A percentile compares a stretch with the other conserved stretches of the same genome.
Evolutionary conservation across 2,113 vertebrate species (phyloP).

Genomic region (Nansenia antarctica): DNA sequence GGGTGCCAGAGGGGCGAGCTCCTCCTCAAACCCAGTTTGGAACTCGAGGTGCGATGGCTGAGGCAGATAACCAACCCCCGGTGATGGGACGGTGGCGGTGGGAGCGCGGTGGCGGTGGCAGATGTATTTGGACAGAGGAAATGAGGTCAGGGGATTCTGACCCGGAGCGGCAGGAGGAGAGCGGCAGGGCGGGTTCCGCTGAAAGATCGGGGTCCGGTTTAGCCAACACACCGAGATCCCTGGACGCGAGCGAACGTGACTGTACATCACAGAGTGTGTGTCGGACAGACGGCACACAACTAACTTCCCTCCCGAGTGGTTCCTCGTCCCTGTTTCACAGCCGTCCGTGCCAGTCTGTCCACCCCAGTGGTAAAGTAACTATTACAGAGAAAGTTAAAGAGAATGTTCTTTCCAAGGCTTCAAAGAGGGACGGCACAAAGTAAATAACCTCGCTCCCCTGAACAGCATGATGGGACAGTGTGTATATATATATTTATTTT

Average conservation of each 20-base stretch:
- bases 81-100: not conserved
- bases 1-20: not conserved
- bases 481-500: not conserved
- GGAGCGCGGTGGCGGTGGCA: not conserved
- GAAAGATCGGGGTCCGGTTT: not conserved
- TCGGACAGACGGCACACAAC: not conserved
- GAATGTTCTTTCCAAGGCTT: not conserved
- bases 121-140: not conserved
- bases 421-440: not conserved
- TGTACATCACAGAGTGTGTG: not conserved
- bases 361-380: not conserved
- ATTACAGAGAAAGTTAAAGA: not conserved
- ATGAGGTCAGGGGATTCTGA: not conserved
- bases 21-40: not conserved
- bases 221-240: not conserved
- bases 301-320: too few relatives aligned
- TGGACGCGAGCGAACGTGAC: not conserved
- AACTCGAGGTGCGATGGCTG: not conserved
- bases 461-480: not conserved
- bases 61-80: not conserved
- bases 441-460: conserved; percentile 4
- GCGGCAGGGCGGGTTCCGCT: not conserved
- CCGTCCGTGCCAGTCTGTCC: not conserved
- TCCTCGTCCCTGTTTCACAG: not conserved
- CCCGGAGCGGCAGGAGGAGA: not conserved